Base-by-base conservation (phyloP, 2,797 vertebrate genomes). In the Echeneis naucrates region DNA sequence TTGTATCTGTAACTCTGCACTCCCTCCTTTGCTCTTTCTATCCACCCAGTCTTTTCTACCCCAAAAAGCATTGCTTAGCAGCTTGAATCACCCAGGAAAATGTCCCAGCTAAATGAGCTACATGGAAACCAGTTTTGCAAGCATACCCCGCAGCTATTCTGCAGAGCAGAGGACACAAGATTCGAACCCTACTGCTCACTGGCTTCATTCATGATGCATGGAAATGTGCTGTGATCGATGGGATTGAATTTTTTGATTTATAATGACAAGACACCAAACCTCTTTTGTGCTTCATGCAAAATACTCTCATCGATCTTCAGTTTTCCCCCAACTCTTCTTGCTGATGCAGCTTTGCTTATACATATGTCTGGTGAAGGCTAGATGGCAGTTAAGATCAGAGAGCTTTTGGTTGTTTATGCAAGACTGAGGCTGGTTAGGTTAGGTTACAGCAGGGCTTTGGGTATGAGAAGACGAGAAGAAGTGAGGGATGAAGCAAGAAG, bases 281-380 rank as follows among this genome's bases (percentile, higher is more conserved):
- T 44, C 56, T 62, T 78, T 75, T 69, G 55, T 81, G 85, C 84
- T 65, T 48, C 44, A 75, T 83, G 69, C 60, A 72, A 63, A 78
- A 60, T 53, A 64, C 48, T 67, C 70, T n/a, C 37, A 88, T 68
- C 72, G 64, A 84, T 83, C 69, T 66, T 21, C 8, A 17, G 26
- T 23, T 14, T 21, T 32, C 45, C 76, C 54, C 24, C 24, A 19
- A 19, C 37, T 81, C 68, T 65, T 24, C 44, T 42, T 87, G 86
- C 88, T 90, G 88, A 92, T 88, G 89, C 87, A 88, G 87, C 73
- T 67, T 75, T 81, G 80, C 75, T 85, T 77, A 78, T 57, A 56
- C 72, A 57, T 68, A 64, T 8, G 50, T 85, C 83, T 83, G 50
- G 16, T 67, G 58, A 70, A 68, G 57, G 60, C 77, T 14, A 40